A percentile compares a stretch with the other conserved stretches of the same genome.
phyloP scores from a whole-genome alignment of 2,113 vertebrate genomes.

The Oncorhynchus kisutch region DNA sequence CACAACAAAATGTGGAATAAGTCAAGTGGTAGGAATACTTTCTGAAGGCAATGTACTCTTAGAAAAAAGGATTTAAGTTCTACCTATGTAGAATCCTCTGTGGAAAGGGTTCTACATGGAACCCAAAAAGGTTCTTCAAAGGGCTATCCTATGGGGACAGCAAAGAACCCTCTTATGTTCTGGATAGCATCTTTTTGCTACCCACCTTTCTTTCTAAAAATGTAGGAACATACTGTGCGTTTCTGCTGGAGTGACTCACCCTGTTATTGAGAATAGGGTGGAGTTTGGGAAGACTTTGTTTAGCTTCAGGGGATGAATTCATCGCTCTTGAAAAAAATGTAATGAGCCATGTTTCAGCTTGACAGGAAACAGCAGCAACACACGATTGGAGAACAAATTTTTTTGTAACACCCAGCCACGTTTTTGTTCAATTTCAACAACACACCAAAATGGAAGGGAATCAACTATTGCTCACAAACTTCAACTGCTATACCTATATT shows the following conservation, averaged over 20 bases:
- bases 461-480: background rate
- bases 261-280: constrained; percentile 55
- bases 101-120: too few relatives aligned
- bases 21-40: too few relatives aligned
- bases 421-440: background rate
- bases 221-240: constrained; percentile 63
- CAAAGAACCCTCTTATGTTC: too few relatives aligned
- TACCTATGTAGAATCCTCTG: too few relatives aligned
- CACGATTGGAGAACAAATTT: constrained; percentile 47
- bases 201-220: constrained; percentile 6
- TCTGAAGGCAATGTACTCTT: too few relatives aligned
- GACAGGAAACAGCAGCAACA: constrained; percentile 65
- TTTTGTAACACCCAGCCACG: constrained; percentile 34
- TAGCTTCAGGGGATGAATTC: constrained; percentile 68
- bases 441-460: constrained; percentile 5
- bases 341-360: constrained; percentile 57
- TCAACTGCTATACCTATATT: background rate
- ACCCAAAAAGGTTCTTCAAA: too few relatives aligned
- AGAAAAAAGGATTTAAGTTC: too few relatives aligned
- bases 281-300: constrained; percentile 65
- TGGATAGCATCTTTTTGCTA: too few relatives aligned
- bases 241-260: constrained; percentile 62
- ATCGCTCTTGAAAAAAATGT: constrained; percentile 58
- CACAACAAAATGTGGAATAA: too few relatives aligned
- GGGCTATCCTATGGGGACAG: too few relatives aligned